A percentile compares a stretch with the other conserved stretches of the same genome.
phyloP scores from a whole-genome alignment of 2,888 invertebrate species.

The Acleris emargana region DNA sequence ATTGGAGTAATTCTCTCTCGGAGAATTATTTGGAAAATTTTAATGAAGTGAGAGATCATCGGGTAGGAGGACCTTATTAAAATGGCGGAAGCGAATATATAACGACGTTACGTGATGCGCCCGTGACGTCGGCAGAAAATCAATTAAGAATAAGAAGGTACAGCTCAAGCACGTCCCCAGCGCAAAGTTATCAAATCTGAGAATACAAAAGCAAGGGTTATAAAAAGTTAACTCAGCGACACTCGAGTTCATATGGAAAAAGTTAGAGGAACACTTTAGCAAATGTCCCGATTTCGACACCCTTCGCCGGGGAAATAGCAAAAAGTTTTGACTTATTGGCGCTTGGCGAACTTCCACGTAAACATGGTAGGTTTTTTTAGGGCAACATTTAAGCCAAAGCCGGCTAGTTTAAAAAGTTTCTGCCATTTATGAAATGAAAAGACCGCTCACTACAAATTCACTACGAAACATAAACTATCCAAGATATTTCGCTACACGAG shows the following conservation, averaged over 20 bases:
- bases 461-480: constrained; percentile 2
- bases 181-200: constrained; percentile 58
- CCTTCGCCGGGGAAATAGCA: constrained; percentile 61
- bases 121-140: constrained; percentile 2
- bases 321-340: constrained; percentile 69
- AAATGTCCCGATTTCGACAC: constrained; percentile 72
- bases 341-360: constrained; percentile 56
- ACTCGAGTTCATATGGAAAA: constrained; percentile 67
- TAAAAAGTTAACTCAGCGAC: constrained; percentile 65
- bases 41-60: constrained; percentile 53
- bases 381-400: constrained; percentile 57
- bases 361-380: constrained; percentile 74
- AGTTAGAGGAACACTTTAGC: constrained; percentile 71
- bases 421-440: constrained; percentile 58
- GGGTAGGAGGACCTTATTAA: constrained; percentile 31
- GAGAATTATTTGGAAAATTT: constrained; percentile 56
- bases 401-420: constrained; percentile 53
- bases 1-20: constrained; percentile 51
- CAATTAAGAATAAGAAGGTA: constrained; percentile 15
- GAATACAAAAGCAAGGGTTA: constrained; percentile 56
- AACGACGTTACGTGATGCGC: constrained; percentile 1
- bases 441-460: constrained; percentile 38
- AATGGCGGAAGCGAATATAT: constrained; percentile 13
- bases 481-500: constrained; percentile 6
- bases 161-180: constrained; percentile 21